These are phyloP conservation scores for Sycobia sp. DNA, from an alignment of 1,140 invertebrate species.

Conservation along the genomic window DNA sequence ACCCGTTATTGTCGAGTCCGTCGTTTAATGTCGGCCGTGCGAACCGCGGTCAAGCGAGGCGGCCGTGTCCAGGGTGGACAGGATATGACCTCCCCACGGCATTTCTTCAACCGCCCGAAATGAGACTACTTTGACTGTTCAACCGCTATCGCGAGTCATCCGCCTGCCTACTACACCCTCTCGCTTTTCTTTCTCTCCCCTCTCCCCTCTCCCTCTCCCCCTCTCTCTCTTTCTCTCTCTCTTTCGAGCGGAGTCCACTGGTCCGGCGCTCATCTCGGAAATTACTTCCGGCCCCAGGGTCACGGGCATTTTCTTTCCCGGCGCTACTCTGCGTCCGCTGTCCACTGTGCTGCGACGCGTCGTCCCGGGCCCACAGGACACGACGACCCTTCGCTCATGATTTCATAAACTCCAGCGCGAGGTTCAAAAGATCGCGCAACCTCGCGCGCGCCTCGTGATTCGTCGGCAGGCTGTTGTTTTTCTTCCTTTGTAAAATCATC, in stretches of 20 bases:
- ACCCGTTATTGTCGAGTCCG: no score
- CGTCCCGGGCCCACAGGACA: not conserved
- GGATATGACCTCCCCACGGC: conserved; percentile 58
- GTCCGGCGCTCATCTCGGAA: conserved; percentile 58
- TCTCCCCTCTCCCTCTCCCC: not conserved
- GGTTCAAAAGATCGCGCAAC: conserved; percentile 21
- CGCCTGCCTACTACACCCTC: no score
- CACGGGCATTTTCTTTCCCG: conserved; percentile 15
- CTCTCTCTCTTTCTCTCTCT: conserved; percentile 7
- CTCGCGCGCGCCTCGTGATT: no score
- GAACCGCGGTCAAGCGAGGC: conserved; percentile 39
- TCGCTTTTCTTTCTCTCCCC: no score
- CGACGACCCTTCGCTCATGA: conserved; percentile 27
- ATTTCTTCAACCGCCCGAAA: conserved; percentile 51
- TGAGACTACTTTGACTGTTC: conserved; percentile 62
- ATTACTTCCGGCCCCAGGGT: conserved; percentile 56
- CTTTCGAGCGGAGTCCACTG: conserved; percentile 28
- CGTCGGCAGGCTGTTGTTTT: no score
- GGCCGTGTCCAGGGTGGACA: conserved; percentile 48
- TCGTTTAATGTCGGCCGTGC: conserved; percentile 39
- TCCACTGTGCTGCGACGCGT: not conserved
- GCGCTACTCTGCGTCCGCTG: not conserved
- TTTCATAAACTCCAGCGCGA: conserved; percentile 17
- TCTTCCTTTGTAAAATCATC: no score
- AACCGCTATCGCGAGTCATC: conserved; percentile 56